Conservation (phyloP, 2,113 vertebrate genomes). For the Calyptomena viridis region DNA sequence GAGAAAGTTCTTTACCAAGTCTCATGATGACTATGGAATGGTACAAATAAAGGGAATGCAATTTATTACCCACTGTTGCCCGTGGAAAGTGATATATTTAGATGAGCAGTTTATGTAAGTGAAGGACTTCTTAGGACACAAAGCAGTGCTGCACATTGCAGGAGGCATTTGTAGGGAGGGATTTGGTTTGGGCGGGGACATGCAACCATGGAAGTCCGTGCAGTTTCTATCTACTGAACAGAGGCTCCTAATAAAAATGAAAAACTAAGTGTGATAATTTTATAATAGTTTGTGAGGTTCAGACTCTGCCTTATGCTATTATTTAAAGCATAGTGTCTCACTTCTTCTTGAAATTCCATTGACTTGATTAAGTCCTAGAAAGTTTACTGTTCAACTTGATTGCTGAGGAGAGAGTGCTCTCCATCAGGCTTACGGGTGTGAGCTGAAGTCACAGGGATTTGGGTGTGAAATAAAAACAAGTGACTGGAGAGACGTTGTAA, state of each 20-base stretch:
- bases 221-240: neutral
- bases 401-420: neutral
- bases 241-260: neutral
- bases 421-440: neutral
- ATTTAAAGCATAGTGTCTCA: neutral
- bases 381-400: neutral
- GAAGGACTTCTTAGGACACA: neutral
- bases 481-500: neutral
- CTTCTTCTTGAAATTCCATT: neutral
- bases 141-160: neutral
- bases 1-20: slow-evolving; percentile 1
- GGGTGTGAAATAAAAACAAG: neutral
- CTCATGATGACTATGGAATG: neutral
- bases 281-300: neutral
- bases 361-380: neutral
- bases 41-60: neutral
- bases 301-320: neutral
- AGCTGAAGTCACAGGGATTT: neutral
- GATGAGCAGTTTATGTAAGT: neutral
- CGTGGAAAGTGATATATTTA: neutral
- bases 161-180: neutral
- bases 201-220: neutral
- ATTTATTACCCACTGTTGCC: neutral
- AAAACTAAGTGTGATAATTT: neutral
- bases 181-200: neutral